Percentiles rank a stretch among this genome's conserved stretches.
Conservation (phyloP, 2,113 vertebrate species). For the Spea multiplicata region DNA sequence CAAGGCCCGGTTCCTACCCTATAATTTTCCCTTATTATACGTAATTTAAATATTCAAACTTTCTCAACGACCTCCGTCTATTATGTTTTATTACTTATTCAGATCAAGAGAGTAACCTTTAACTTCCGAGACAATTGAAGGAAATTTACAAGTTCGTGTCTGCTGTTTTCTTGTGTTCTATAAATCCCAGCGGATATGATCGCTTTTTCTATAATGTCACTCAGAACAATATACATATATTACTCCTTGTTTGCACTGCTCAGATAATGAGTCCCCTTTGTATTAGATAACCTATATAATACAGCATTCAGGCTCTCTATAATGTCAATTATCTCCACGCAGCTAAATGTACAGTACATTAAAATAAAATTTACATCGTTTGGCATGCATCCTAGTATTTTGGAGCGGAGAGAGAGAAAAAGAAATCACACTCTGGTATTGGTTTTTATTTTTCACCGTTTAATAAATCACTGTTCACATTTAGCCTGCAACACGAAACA, state of each 20-base stretch:
- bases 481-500: too few relatives aligned
- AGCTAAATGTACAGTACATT: conserved; percentile 75
- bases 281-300: conserved; percentile 75
- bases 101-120: conserved; percentile 87
- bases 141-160: conserved; percentile 79
- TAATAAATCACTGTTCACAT: too few relatives aligned
- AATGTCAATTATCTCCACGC: conserved; percentile 73
- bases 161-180: conserved; percentile 79
- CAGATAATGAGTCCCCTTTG: conserved; percentile 78
- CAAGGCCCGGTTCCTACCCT: conserved; percentile 70
- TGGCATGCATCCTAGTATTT: conserved; percentile 63
- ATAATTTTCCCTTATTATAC: conserved; percentile 76
- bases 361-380: conserved; percentile 69
- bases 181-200: conserved; percentile 72
- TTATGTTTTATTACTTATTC: conserved; percentile 79
- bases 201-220: conserved; percentile 72
- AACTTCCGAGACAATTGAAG: conserved; percentile 87
- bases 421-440: too few relatives aligned
- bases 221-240: conserved; percentile 79
- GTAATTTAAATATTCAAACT: conserved; percentile 80
- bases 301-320: conserved; percentile 63
- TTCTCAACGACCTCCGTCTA: conserved; percentile 71
- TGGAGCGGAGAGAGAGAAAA: conserved; percentile 19
- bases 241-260: conserved; percentile 75
- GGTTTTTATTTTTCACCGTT: too few relatives aligned